Evolutionary conservation across 2,888 invertebrate genomes (phyloP).

Genomic region (Seira sanloemensis): DNA sequence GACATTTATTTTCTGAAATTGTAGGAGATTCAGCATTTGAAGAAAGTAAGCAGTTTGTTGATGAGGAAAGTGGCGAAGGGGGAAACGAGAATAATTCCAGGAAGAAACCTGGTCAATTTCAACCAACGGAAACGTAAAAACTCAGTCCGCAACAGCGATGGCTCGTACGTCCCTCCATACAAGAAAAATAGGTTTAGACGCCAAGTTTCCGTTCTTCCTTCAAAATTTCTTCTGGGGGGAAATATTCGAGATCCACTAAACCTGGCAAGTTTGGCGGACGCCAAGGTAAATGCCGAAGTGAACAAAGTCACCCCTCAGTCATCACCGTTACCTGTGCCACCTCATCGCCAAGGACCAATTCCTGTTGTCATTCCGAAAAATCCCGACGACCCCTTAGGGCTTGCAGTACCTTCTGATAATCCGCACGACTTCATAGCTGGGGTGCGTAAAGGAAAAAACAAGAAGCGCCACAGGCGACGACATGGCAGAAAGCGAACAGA

Average conservation of each 20-base stretch:
- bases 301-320: conserved; percentile 95
- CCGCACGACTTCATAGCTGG: conserved; percentile 63
- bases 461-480: conserved; percentile 67
- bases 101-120: conserved; percentile 35
- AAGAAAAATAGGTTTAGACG: conserved; percentile 80
- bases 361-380: conserved; percentile 95
- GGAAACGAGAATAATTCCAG: conserved; percentile 22
- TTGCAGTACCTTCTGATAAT: conserved; percentile 75
- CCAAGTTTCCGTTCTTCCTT: conserved; percentile 83
- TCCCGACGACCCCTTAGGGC: conserved; percentile 92
- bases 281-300: conserved; percentile 80
- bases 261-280: conserved; percentile 87
- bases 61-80: conserved; percentile 43
- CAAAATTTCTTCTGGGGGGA: conserved; percentile 94
- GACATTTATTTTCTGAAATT: not conserved
- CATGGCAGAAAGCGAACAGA: conserved; percentile 69
- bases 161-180: conserved; percentile 85
- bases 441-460: conserved; percentile 45
- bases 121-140: conserved; percentile 78
- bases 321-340: conserved; percentile 88
- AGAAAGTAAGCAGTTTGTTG: conserved; percentile 41
- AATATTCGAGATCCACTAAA: conserved; percentile 97
- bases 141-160: conserved; percentile 81
- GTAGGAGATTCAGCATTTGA: conserved; percentile 44
- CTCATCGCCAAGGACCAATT: conserved; percentile 83